phyloP scores from a whole-genome alignment of 2,888 invertebrate species.

The Euproctis similis region DNA sequence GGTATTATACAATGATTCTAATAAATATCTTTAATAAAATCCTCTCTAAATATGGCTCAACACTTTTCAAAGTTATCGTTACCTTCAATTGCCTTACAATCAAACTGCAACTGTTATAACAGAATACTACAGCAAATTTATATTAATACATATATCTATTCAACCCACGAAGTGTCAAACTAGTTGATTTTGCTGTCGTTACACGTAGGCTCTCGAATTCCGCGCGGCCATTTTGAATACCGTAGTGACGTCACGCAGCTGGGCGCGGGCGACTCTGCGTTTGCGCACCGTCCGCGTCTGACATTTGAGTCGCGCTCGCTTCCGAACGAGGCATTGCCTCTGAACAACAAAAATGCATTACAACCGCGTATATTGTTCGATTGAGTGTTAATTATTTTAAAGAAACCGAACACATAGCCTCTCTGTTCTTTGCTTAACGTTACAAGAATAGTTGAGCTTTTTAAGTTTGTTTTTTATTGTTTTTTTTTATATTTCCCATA shows the following conservation, averaged over 20 bases:
- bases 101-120: no score
- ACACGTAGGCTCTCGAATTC: conserved; percentile 70
- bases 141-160: conserved; percentile 10
- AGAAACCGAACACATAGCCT: conserved; percentile 46
- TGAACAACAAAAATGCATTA: conserved; percentile 58
- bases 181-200: conserved; percentile 35
- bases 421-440: conserved; percentile 57
- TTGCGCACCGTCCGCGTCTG: conserved; percentile 47
- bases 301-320: conserved; percentile 62
- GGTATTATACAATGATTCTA: no score
- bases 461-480: no score
- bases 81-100: no score
- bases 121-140: no score
- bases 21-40: no score
- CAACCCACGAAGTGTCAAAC: conserved; percentile 13
- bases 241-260: conserved; percentile 65
- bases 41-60: no score
- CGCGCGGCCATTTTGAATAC: conserved; percentile 73
- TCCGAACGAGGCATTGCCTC: conserved; percentile 65
- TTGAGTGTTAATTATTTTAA: conserved; percentile 51
- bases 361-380: conserved; percentile 54
- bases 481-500: conserved; percentile 29
- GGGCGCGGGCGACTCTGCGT: conserved; percentile 64
- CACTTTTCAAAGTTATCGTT: no score
- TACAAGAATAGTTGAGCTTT: conserved; percentile 65